Evolutionary conservation across 2,888 invertebrate species (phyloP).

Genomic region (Nymphalis c-album): DNA sequence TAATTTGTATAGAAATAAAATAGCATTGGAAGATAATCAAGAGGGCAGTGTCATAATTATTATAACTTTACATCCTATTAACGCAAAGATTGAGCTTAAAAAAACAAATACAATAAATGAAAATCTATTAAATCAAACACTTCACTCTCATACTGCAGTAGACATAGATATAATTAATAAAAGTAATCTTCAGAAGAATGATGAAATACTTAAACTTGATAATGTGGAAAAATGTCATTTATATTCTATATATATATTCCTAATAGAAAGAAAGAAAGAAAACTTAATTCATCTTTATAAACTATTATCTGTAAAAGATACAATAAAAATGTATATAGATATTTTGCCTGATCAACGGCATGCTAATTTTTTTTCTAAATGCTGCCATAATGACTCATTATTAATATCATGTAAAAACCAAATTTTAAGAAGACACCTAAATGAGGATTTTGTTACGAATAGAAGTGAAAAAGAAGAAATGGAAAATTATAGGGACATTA

Average conservation of each 20-base stretch:
- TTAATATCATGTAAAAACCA: constrained; percentile 22
- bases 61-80: constrained; percentile 52
- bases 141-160: constrained; percentile 48
- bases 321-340: constrained; percentile 64
- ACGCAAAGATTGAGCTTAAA: constrained; percentile 17
- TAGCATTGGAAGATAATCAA: constrained; percentile 23
- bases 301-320: constrained; percentile 51
- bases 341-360: constrained; percentile 44
- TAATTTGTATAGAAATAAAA: constrained; percentile 47
- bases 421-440: constrained; percentile 9
- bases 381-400: constrained; percentile 33
- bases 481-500: constrained; percentile 27
- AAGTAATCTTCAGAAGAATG: constrained; percentile 42
- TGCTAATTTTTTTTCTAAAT: constrained; percentile 46
- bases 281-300: constrained; percentile 58
- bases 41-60: constrained; percentile 58
- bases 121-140: constrained; percentile 46
- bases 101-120: constrained; percentile 35
- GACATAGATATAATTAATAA: constrained; percentile 64
- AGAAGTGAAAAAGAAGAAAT: constrained; percentile 6
- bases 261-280: constrained; percentile 52
- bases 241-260: constrained; percentile 57
- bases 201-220: constrained; percentile 33
- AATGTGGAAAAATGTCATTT: constrained; percentile 52
- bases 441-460: not conserved